A percentile compares a stretch with the other conserved stretches of the same genome.
Evolutionary conservation across 2,888 invertebrate species (phyloP).

Genomic region (Piscicola geometra): DNA sequence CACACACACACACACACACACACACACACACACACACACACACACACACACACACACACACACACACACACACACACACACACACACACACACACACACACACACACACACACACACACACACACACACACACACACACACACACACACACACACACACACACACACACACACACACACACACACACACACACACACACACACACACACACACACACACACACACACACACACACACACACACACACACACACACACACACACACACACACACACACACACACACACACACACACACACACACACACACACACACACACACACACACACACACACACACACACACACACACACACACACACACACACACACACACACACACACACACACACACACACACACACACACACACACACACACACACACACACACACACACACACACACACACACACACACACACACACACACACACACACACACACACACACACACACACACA

Average conservation of each 20-base stretch:
- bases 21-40: conserved; percentile 18
- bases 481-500: conserved; percentile 22
- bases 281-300: conserved; percentile 23
- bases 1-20: conserved; percentile 12
- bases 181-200: conserved; percentile 20
- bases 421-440: conserved; percentile 1
- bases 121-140: conserved; percentile 23
- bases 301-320: conserved; percentile 32
- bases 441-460: background rate
- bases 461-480: background rate
- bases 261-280: conserved; percentile 1
- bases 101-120: conserved; percentile 21
- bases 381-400: conserved; percentile 8
- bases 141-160: conserved; percentile 23
- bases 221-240: conserved; percentile 1
- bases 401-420: conserved; percentile 13
- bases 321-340: conserved; percentile 18
- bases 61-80: conserved; percentile 22
- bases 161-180: conserved; percentile 4
- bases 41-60: conserved; percentile 24
- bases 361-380: conserved; percentile 26
- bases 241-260: background rate
- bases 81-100: conserved; percentile 23
- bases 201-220: conserved; percentile 13
- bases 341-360: conserved; percentile 18